phyloP scores from a whole-genome alignment of 2,113 vertebrate genomes.

The Emydura subglobosa region DNA sequence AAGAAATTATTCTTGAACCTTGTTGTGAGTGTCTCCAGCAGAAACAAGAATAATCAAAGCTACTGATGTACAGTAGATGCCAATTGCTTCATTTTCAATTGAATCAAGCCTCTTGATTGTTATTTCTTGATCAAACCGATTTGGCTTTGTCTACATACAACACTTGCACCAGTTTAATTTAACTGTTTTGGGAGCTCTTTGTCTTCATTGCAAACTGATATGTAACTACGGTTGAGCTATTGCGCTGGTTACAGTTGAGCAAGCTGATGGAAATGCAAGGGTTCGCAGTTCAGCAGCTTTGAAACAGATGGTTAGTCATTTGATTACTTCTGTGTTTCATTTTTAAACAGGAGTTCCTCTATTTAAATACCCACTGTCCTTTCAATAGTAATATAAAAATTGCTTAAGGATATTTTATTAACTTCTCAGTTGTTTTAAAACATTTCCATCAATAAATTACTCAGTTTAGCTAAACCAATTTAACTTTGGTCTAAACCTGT shows the following conservation, averaged over 20 bases:
- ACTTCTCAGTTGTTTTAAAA: slow-evolving; percentile 45
- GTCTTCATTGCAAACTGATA: not conserved
- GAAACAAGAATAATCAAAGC: not conserved
- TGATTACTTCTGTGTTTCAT: slow-evolving; percentile 60
- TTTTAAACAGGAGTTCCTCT: slow-evolving; percentile 66
- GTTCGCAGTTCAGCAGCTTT: slow-evolving; percentile 22
- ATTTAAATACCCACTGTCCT: slow-evolving; percentile 18
- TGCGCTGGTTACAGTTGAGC: fast-evolving
- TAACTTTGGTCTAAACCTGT: not conserved
- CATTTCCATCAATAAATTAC: not conserved
- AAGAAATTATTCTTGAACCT: not conserved
- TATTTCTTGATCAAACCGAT: not conserved
- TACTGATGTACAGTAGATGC: not conserved
- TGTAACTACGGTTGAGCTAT: not conserved
- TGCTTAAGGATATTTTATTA: slow-evolving; percentile 26
- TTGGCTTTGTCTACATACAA: not conserved
- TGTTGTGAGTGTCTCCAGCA: not conserved
- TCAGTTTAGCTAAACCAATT: not conserved
- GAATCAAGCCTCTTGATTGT: not conserved
- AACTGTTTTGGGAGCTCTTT: not conserved
- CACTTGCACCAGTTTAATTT: not conserved
- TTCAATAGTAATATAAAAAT: slow-evolving; percentile 26
- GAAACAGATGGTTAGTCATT: slow-evolving; percentile 53
- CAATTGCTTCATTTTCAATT: not conserved
- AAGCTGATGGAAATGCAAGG: slow-evolving; percentile 37